Base-by-base conservation (phyloP, 2,888 invertebrate species). In the Listrodromus nycthemerus region DNA sequence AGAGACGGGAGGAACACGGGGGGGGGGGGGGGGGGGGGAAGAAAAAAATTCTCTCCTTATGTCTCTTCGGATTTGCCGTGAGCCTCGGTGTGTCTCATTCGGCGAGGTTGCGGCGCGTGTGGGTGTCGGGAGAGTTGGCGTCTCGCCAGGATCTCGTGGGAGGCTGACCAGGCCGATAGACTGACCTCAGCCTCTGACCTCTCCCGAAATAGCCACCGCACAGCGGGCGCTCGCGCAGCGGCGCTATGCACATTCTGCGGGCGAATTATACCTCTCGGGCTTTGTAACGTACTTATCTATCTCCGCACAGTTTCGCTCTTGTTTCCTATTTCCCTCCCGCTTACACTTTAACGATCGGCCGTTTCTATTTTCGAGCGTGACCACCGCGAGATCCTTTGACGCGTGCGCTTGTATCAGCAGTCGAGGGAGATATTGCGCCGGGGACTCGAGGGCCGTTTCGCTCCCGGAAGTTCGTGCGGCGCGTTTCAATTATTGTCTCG, bases 141-240 rank as follows among this genome's bases (percentile, higher is more conserved):
- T 82, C 88, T 88, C 88, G 92, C 92, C 93, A 92, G 87, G 80
- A 88, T 90, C 91, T 91, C 91, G 92, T 93, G 91, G 93, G 93
- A 92, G 92, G 92, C 92, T 92, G 92, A 92, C 93, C 92, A 92
- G 92, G 91, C 90, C 90, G 91, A 91, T 91, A 91, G 92, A 90
- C 90, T 92, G 91, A 92, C 92, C 92, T 91, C 93, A 93, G 93
- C 93, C 93, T 93, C 93, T 93, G 92, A 93, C 93, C 93, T 92
- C 93, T 92, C 93, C 91, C 91, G 89, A 93, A 93, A 93, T 93
- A 93, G 91, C 89, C 87, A 10, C 77, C 71, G 58, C 33, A 37
- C 50, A 82, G 61, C 73, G 61, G 50, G 48, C 75, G 71, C 70
- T n/a, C n/a, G 70, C 66, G 33, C 70, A 73, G 52, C 58, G 37